phyloP scores from a whole-genome alignment of 2,113 vertebrate genomes.

The Bambusicola thoracicus region DNA sequence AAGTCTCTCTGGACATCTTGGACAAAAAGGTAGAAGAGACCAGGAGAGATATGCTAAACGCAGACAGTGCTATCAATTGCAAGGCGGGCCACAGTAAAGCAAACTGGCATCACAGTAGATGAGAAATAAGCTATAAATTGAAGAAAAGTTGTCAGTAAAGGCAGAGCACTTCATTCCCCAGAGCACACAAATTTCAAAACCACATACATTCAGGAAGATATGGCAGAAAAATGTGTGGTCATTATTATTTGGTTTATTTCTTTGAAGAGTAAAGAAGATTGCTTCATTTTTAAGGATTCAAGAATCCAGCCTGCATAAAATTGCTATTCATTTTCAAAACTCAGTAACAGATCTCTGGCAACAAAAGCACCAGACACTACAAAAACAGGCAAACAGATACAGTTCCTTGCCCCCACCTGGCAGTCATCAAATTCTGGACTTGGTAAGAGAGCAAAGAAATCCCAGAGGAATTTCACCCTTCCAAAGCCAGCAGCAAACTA shows the following conservation, averaged over 20 bases:
- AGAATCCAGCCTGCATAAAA: background rate
- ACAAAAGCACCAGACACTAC: background rate
- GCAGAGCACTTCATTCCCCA: background rate
- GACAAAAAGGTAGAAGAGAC: conserved; percentile 5
- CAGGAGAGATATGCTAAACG: background rate
- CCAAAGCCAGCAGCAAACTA: background rate
- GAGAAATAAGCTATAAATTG: background rate
- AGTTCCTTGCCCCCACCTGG: background rate
- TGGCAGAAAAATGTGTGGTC: background rate
- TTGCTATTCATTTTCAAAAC: background rate
- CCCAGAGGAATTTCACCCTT: background rate
- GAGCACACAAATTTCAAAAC: background rate
- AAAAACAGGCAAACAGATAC: conserved; percentile 15
- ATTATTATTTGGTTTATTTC: background rate
- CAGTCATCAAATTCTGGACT: background rate
- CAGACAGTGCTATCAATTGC: background rate
- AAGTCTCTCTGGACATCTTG: conserved; percentile 1
- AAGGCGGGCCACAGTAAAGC: background rate
- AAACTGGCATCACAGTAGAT: background rate
- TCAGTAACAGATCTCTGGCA: conserved; percentile 9
- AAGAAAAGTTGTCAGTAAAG: background rate
- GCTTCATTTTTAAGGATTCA: background rate
- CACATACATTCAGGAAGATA: background rate
- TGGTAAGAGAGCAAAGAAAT: background rate
- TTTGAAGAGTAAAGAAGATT: background rate